Evolutionary conservation across 2,113 vertebrate species (phyloP).

Genomic region (Muntiacus reevesi): DNA sequence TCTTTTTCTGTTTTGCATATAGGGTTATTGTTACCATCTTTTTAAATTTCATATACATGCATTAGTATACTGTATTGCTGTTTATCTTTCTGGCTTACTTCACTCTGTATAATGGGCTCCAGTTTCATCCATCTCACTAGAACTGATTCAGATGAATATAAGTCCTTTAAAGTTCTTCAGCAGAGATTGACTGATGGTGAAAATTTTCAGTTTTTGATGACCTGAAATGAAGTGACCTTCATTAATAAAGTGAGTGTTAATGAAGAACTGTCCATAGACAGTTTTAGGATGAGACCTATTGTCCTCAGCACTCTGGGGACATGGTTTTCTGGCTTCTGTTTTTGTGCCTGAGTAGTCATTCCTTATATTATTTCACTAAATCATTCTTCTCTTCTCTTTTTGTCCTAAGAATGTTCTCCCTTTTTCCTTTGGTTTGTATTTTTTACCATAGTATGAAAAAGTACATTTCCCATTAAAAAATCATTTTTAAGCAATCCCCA

Average conservation of each 20-base stretch:
- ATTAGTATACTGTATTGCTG: too few relatives aligned
- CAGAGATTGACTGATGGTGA: not conserved
- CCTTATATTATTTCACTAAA: not conserved
- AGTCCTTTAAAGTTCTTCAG: not conserved
- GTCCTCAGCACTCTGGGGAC: not conserved
- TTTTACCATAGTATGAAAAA: not conserved
- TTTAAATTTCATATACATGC: too few relatives aligned
- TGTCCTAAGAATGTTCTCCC: not conserved
- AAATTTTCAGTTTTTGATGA: not conserved
- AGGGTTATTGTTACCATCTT: too few relatives aligned
- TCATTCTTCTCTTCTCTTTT: not conserved
- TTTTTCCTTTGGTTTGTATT: not conserved
- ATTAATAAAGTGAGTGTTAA: not conserved
- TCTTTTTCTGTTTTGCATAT: too few relatives aligned
- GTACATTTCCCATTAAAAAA: not conserved
- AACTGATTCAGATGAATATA: not conserved
- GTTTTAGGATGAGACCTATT: not conserved
- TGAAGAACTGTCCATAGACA: not conserved
- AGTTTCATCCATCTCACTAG: too few relatives aligned
- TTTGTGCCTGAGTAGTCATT: not conserved
- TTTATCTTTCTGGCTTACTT: too few relatives aligned
- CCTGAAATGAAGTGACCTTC: not conserved
- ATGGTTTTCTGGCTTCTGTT: not conserved
- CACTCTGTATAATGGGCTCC: too few relatives aligned
- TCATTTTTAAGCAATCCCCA: not conserved